Base-by-base conservation (phyloP, 2,113 vertebrate genomes). In the Rallus limicola region DNA sequence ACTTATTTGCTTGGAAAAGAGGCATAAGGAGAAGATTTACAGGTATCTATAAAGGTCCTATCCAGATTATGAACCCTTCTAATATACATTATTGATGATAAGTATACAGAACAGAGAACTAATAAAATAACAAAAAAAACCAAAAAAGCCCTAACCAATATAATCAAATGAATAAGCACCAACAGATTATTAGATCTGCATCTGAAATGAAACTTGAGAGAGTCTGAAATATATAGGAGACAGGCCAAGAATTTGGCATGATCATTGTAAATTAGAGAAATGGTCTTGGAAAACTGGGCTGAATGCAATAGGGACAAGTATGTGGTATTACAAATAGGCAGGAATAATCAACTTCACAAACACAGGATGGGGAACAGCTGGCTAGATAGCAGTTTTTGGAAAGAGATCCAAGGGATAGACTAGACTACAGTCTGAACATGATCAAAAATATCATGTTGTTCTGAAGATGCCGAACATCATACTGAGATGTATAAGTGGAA, bases 401-500 rank as follows among this genome's bases (percentile, higher is more conserved):
- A 92, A 86, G 36, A 80, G 46, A 86, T 93, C 76, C 68, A 83
- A 92, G 28, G 60, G 40, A 72, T 74, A 92, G 67, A 91, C 60
- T 50, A 88, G 67, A 80, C 68, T 92, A 62, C n/a, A 58, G 40
- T 59, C 75, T 80, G 88, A 92, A 86, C 33, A 33, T 77, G 71
- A 95, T 86, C 59, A 94, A 92, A 94, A 92, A 92, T 88, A 81
- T 52, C 90, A 77, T 33, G 50, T 76, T 88, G 68, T 86, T 95
- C n/a, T 77, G 83, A 94, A 90, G 91, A 93, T 71, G 59, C 79
- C 56, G 88, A 92, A 86, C 65, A 86, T 88, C 82, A 80, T 50
- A 88, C 60, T 63, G 80, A 93, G 82, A 81, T 59, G 25, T 77
- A 17, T 81, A 67, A 82, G 71, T 67, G n/a, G 24, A 94, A 92